These are phyloP conservation scores for Drosophila falleni DNA, from an alignment of 2,888 invertebrate species.

Conservation along the genomic window DNA sequence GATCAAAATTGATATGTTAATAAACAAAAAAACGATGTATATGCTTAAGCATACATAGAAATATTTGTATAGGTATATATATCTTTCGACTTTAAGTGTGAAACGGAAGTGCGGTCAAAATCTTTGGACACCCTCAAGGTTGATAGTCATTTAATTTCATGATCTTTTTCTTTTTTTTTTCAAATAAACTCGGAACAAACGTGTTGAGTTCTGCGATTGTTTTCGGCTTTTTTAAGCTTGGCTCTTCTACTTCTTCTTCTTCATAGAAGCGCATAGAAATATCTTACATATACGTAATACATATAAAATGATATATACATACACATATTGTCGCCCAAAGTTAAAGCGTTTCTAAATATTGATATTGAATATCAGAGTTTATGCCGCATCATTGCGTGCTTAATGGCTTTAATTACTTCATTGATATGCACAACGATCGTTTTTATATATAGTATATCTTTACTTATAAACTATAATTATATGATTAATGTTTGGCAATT, in stretches of 20 bases:
- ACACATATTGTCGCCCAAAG: slow-evolving; percentile 25
- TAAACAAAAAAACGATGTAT: slow-evolving; percentile 24
- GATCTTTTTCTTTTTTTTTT: slow-evolving; percentile 67
- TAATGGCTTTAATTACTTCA: slow-evolving; percentile 61
- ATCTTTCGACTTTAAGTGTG: slow-evolving; percentile 54
- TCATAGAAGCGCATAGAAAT: slow-evolving; percentile 46
- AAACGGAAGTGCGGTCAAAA: slow-evolving; percentile 79
- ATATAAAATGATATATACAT: background rate
- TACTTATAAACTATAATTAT: slow-evolving; percentile 9
- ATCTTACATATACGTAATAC: slow-evolving; percentile 21
- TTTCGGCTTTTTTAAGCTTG: slow-evolving; percentile 43
- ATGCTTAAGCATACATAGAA: background rate
- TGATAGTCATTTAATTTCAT: slow-evolving; percentile 73
- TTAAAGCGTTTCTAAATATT: slow-evolving; percentile 30
- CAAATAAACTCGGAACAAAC: slow-evolving; percentile 61
- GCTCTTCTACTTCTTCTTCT: slow-evolving; percentile 48
- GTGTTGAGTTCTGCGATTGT: slow-evolving; percentile 66
- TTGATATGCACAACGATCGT: slow-evolving; percentile 59
- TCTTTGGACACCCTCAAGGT: slow-evolving; percentile 67
- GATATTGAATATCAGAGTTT: slow-evolving; percentile 36
- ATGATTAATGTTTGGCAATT: slow-evolving; percentile 7
- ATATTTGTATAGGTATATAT: slow-evolving; percentile 19
- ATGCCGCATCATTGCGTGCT: slow-evolving; percentile 40
- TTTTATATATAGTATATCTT: slow-evolving; percentile 1
- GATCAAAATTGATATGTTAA: slow-evolving; percentile 46